Conservation (phyloP, 2,888 invertebrate genomes). For the Lochmaea capreae region DNA sequence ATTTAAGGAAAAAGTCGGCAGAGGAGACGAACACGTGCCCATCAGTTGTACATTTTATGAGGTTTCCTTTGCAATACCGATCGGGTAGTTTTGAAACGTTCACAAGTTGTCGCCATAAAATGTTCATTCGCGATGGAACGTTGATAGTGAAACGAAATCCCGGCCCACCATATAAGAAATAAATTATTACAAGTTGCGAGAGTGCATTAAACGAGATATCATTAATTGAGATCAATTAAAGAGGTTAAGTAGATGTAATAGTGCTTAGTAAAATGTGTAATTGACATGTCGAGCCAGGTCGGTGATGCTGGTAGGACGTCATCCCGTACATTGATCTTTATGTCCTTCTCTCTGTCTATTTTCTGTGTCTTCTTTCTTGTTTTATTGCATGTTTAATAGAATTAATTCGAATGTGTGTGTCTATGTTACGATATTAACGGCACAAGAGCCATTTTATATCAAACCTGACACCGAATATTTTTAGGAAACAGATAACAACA, state of each 20-base stretch:
- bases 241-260: conserved; percentile 63
- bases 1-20: too few relatives aligned
- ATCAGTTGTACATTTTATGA: too few relatives aligned
- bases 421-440: conserved; percentile 7
- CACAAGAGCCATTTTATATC: neutral
- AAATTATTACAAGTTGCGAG: conserved; percentile 49
- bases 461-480: neutral
- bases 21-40: too few relatives aligned
- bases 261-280: conserved; percentile 60
- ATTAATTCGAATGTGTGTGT: conserved; percentile 12
- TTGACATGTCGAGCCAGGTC: conserved; percentile 51
- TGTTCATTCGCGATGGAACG: neutral
- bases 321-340: conserved; percentile 36
- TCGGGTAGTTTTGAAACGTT: neutral
- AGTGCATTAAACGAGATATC: conserved; percentile 54
- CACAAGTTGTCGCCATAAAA: neutral
- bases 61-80: too few relatives aligned
- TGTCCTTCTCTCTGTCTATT: conserved; percentile 10
- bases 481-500: too few relatives aligned
- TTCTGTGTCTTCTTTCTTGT: conserved; percentile 8
- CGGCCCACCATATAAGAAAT: conserved; percentile 46
- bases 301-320: conserved; percentile 39
- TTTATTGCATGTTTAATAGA: conserved; percentile 11
- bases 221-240: conserved; percentile 63
- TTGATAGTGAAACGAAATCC: conserved; percentile 25